Evolutionary conservation across 2,797 vertebrate species (phyloP).

Genomic region (Malurus splendens): DNA sequence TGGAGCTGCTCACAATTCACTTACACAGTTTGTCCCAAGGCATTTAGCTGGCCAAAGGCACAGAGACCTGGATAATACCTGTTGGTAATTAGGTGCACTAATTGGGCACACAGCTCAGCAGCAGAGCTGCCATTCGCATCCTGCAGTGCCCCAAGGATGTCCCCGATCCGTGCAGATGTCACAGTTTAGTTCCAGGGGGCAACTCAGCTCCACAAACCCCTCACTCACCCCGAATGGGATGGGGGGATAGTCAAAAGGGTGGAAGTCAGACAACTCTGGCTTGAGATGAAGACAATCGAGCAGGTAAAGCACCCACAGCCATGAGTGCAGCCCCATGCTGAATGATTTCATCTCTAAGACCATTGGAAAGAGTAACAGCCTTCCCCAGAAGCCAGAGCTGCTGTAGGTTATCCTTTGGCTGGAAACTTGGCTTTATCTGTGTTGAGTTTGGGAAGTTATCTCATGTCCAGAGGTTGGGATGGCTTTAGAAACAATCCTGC

Average conservation of each 20-base stretch:
- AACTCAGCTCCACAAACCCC: not conserved
- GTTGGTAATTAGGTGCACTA: not conserved
- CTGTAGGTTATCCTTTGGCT: not conserved
- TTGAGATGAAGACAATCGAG: not conserved
- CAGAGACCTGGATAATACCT: not conserved
- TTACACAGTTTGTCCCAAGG: not conserved
- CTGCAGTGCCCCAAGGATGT: not conserved
- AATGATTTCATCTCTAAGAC: not conserved
- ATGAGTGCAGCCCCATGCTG: fast-evolving
- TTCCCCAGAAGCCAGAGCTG: not conserved
- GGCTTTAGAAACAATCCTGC: not conserved
- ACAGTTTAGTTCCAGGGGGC: not conserved
- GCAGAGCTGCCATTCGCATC: not conserved
- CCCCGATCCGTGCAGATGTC: not conserved
- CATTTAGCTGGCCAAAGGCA: not conserved
- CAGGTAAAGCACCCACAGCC: not conserved
- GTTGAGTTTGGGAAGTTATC: not conserved
- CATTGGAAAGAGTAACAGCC: not conserved
- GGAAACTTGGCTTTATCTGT: not conserved
- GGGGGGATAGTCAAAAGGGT: too few species aligned
- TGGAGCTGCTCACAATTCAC: not conserved
- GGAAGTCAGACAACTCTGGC: not conserved
- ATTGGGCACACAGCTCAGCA: not conserved
- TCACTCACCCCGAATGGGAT: fast-evolving
- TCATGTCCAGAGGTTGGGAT: not conserved